Base-by-base conservation (phyloP, 2,113 vertebrate species). In the Dipodomys spectabilis region DNA sequence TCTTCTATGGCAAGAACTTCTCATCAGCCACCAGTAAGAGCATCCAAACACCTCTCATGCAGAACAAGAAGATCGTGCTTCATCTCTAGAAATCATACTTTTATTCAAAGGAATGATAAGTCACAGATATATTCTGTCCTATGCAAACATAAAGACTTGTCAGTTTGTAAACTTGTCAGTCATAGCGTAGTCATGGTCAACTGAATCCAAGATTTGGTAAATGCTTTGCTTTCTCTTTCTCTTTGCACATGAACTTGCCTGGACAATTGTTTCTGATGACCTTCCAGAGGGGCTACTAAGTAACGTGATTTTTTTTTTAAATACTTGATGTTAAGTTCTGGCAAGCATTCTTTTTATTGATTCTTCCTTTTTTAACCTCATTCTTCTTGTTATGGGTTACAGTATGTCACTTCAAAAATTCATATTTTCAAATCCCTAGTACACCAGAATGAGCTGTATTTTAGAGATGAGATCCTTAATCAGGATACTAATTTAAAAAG, bases 11-110 rank as follows among this genome's bases (percentile, higher is more conserved):
- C 62, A 64, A 64, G 23, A 11, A 28, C 39, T 39, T 64, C 44
- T 9, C 20, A 6, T 6, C 45, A 49, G 23, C 18, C 1, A 32
- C 4, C 2, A 35, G 4, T 35, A 18, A 71, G 6, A 1, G 5
- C 4, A 13, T 53, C 30, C 57, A 68, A 74, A 35, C 1, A 20
- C 6, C 2, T 57, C 5, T 49, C 2, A 8, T 4, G 2, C 5
- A 78, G 45, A 23, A 9, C 20, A 82, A 25, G 2, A 0, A 16
- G 8, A 30, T 7, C 22, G 19, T 35, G 13, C 7, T 44, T 82
- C 57, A 64, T n/a, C 53, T 22, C 15, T 27, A 62, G 49, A 57
- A 16, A 16, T 57, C 16, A 57, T 13, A 57, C 53, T 57, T 57
- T 57, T 57, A 57, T 57, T 13, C 53, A 15, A 57, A 57, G 53